A percentile compares a stretch with the other conserved stretches of the same genome.
Conservation (phyloP, 2,113 vertebrate species). For the Pseudorectes ferrugineus region DNA sequence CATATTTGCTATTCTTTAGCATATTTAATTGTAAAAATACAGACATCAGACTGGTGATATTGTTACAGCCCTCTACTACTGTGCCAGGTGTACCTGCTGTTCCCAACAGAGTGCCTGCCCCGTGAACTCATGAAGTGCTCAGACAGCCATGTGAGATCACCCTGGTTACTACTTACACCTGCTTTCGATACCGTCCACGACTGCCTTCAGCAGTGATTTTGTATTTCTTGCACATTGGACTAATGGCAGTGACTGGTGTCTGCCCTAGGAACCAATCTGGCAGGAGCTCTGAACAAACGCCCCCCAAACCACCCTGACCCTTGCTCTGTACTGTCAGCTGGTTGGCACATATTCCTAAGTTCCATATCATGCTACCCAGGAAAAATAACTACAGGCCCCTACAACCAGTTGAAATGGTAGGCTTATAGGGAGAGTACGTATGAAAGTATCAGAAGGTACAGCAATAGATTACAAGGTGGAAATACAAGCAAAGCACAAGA, state of each 20-base stretch:
- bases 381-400: not conserved
- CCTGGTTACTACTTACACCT: not conserved
- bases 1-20: not conserved
- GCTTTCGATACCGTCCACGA: accelerated
- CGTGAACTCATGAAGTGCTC: not conserved
- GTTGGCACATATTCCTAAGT: not conserved
- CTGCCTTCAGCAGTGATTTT: not conserved
- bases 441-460: not conserved
- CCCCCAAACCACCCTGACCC: not conserved
- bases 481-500: not conserved
- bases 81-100: not conserved
- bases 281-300: not conserved
- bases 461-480: not conserved
- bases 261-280: not conserved
- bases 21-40: not conserved
- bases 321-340: not conserved
- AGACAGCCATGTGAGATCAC: not conserved
- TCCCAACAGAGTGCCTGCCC: not conserved
- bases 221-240: not conserved
- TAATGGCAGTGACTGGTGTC: not conserved
- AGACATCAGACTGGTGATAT: not conserved
- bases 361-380: not conserved
- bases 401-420: not conserved
- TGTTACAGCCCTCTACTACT: not conserved
- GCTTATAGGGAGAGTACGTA: not conserved